A percentile compares a stretch with the other conserved stretches of the same genome.
Conservation (phyloP, 2,113 vertebrate genomes). For the Brachirus orientalis region DNA sequence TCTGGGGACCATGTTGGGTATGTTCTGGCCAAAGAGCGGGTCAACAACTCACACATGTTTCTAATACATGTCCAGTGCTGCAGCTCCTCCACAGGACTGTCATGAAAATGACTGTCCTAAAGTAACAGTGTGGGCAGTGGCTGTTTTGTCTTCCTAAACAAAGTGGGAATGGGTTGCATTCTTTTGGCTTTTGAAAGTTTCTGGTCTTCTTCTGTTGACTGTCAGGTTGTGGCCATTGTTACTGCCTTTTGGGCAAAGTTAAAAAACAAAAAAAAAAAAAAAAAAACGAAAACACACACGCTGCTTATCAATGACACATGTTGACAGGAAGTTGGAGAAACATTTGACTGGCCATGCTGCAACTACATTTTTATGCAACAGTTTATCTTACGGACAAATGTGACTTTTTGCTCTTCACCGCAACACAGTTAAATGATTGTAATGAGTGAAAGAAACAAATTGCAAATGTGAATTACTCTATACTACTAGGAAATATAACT, state of each 20-base stretch:
- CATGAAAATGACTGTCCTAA: slow-evolving; percentile 27
- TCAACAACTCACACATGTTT: slow-evolving; percentile 60
- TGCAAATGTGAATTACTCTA: too few species aligned
- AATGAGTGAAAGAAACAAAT: too few species aligned
- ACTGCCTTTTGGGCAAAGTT: slow-evolving; percentile 10
- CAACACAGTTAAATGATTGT: background rate
- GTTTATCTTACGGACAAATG: slow-evolving; percentile 3
- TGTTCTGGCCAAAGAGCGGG: slow-evolving; percentile 19
- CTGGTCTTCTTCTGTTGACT: slow-evolving; percentile 29
- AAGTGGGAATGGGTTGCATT: slow-evolving; percentile 26
- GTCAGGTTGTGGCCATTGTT: slow-evolving; percentile 6
- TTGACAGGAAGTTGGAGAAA: slow-evolving; percentile 10
- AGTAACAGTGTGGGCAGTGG: slow-evolving; percentile 22
- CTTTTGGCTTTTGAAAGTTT: slow-evolving; percentile 48
- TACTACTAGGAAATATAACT: too few species aligned
- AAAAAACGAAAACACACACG: too few species aligned
- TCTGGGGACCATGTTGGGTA: background rate
- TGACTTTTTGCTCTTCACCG: background rate
- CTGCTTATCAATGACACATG: slow-evolving; percentile 31
- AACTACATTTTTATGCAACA: background rate
- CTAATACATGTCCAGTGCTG: slow-evolving; percentile 44
- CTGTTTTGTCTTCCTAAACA: slow-evolving; percentile 25
- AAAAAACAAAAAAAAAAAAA: too few species aligned
- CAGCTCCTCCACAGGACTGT: slow-evolving; percentile 47
- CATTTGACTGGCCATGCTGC: background rate